Conservation (phyloP, 2,888 invertebrate genomes). For the Cryptus viduatorius region DNA sequence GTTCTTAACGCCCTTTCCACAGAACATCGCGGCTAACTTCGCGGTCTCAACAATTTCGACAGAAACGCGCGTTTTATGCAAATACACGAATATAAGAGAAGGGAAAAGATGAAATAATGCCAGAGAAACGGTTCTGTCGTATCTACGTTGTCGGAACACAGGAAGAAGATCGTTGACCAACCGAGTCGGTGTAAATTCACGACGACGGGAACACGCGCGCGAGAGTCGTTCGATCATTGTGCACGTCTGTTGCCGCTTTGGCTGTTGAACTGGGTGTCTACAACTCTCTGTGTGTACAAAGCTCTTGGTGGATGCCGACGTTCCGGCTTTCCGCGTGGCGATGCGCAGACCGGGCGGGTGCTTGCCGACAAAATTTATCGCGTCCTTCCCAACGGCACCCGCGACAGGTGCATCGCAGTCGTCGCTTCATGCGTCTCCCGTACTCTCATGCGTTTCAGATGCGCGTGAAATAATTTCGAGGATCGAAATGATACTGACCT, state of each 20-base stretch:
- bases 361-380: slow-evolving; percentile 70
- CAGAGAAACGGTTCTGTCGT: neutral
- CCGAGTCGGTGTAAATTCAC: slow-evolving; percentile 66
- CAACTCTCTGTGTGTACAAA: slow-evolving; percentile 25
- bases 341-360: slow-evolving; percentile 33
- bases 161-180: slow-evolving; percentile 64
- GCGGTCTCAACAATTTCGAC: neutral
- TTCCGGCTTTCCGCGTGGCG: slow-evolving; percentile 48
- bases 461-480: neutral
- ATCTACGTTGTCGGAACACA: slow-evolving; percentile 50
- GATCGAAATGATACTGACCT: neutral
- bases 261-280: slow-evolving; percentile 16
- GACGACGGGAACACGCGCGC: slow-evolving; percentile 39
- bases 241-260: slow-evolving; percentile 45
- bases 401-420: slow-evolving; percentile 68
- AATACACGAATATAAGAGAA: neutral
- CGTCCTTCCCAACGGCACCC: slow-evolving; percentile 58
- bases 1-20: too few relatives aligned
- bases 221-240: slow-evolving; percentile 65
- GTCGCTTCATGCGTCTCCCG: slow-evolving; percentile 23
- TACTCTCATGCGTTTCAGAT: slow-evolving; percentile 4
- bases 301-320: slow-evolving; percentile 34
- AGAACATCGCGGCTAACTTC: too few relatives aligned
- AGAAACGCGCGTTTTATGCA: neutral
- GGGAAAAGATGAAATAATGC: slow-evolving; percentile 10